phyloP scores from a whole-genome alignment of 2,797 vertebrate genomes.

The Myoxocephalus aenaeus region DNA sequence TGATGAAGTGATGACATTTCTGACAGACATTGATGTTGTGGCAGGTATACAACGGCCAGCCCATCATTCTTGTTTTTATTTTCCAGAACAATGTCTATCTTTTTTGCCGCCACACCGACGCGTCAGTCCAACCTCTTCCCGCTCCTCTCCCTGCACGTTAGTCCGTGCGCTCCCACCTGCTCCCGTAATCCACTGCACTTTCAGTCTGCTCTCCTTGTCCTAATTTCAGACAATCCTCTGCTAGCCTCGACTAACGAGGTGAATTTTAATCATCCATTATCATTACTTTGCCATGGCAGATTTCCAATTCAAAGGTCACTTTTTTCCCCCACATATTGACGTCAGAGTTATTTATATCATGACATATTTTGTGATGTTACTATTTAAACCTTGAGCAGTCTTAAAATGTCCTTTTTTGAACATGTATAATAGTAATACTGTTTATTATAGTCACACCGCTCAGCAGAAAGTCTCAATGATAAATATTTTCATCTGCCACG shows the following conservation, averaged over 20 bases:
- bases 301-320: constrained; percentile 45
- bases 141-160: not conserved
- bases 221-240: constrained; percentile 73
- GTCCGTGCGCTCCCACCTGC: constrained; percentile 51
- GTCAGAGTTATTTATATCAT: not conserved
- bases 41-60: too few species aligned
- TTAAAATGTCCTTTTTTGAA: constrained; percentile 6
- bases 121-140: not conserved
- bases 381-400: not conserved
- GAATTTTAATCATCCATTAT: constrained; percentile 74
- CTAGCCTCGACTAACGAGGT: constrained; percentile 35
- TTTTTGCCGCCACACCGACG: not conserved
- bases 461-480: not conserved
- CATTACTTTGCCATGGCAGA: constrained; percentile 33
- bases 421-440: not conserved
- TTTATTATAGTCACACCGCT: not conserved
- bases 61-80: not conserved
- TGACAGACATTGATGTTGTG: too few species aligned
- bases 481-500: not conserved
- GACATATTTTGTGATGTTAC: not conserved
- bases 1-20: too few species aligned
- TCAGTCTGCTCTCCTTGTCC: constrained; percentile 54
- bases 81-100: not conserved
- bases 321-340: constrained; percentile 20
- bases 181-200: constrained; percentile 65